phyloP scores from a whole-genome alignment of 2,113 vertebrate genomes.

The Dipodomys stephensi region DNA sequence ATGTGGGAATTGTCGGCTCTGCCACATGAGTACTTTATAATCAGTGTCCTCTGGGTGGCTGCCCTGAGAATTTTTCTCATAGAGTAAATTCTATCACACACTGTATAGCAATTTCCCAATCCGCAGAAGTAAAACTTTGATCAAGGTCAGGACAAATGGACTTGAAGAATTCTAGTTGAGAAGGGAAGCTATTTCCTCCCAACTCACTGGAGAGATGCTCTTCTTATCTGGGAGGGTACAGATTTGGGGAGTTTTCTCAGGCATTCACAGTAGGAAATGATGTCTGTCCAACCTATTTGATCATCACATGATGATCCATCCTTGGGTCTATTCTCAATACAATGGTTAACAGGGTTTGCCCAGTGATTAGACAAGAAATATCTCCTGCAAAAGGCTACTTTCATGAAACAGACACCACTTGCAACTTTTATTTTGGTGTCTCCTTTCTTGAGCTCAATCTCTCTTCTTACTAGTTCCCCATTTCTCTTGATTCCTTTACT shows the following conservation, averaged over 20 bases:
- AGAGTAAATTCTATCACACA: constrained; percentile 64
- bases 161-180: constrained; percentile 21
- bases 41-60: constrained; percentile 67
- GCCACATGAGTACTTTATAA: constrained; percentile 58
- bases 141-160: constrained; percentile 70
- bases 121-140: constrained; percentile 59
- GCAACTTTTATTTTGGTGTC: background rate
- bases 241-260: background rate
- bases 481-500: background rate
- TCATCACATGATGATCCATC: background rate
- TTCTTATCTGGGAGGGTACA: background rate
- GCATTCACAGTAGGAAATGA: background rate
- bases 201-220: background rate
- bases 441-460: background rate
- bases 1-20: constrained; percentile 12
- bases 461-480: background rate
- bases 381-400: background rate
- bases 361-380: background rate
- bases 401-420: background rate
- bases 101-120: constrained; percentile 18
- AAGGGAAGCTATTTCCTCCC: constrained; percentile 9
- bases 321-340: background rate
- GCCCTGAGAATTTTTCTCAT: constrained; percentile 56
- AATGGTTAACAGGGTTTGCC: background rate
- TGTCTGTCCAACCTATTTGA: background rate